Evolutionary conservation across 2,888 invertebrate genomes (phyloP), one percentile per base, ranked within the genome.

Genomic region (Zelleria hepariella): DNA sequence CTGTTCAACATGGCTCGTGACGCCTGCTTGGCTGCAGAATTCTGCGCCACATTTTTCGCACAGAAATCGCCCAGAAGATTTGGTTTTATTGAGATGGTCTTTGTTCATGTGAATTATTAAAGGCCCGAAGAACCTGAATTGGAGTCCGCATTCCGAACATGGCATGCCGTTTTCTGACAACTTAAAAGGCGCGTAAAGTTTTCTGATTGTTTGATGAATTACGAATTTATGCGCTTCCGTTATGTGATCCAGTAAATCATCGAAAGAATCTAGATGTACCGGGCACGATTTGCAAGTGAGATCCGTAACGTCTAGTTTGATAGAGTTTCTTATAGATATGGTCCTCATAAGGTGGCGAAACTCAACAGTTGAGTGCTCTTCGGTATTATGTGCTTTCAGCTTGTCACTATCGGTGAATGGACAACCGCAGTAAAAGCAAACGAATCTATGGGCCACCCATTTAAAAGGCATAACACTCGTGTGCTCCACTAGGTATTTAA

Each of bases 11-110:
- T 87, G 87, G 15, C 73, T 72, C 0, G 71, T 66, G 0, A 86
- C 73, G 48, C 80, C 77, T 0, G 67, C 64, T 21, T 76, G 79
- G 0, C 74, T 73, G 0, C 78, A 67, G 58, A 86, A 87, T 0
- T 75, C 78, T 59, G 80, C 75, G 0, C 87, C 88, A 42, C 87
- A 82, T 0, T 74, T 65, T 18, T 81, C 80, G 59, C 82, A 82
- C 0, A 71, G 25, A 8, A 8, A 25, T n/a, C n/a, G n/a, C n/a
- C n/a, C n/a, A n/a, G n/a, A n/a, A n/a, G 20, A 21, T n/a, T 23
- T 8, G 24, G 21, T 53, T 24, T n/a, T 53, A 10, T 68, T 73
- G 23, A 72, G 77, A 32, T 79, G 78, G 20, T 66, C 68, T 57
- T 71, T 74, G 42, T 78, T 68, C 0, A 69, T 67, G 32, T 83